Percentiles rank a stretch among this genome's conserved stretches.
Evolutionary conservation across 1,140 invertebrate species (phyloP).

Genomic region (Luehdorfia chinensis): DNA sequence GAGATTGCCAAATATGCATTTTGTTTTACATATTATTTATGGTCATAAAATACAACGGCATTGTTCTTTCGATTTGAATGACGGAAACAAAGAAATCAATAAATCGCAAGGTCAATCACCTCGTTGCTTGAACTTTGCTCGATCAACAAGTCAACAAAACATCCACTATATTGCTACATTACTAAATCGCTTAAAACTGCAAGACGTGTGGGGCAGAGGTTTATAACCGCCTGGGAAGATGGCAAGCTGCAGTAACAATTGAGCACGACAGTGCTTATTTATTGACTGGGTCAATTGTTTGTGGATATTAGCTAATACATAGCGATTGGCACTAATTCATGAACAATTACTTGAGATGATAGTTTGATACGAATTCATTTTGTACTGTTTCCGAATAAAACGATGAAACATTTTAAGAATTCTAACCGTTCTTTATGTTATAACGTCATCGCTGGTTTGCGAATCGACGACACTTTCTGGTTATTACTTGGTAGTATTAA

Average conservation of each 20-base stretch:
- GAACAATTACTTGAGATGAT: background rate
- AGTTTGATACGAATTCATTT: background rate
- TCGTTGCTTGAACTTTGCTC: background rate
- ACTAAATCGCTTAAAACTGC: background rate
- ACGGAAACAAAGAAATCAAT: background rate
- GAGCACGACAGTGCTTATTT: background rate
- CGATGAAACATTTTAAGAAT: too few relatives aligned
- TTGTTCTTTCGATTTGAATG: too few relatives aligned
- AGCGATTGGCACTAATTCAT: too few relatives aligned
- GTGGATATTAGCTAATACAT: constrained; percentile 4
- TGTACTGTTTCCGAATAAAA: background rate
- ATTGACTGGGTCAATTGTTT: constrained; percentile 11
- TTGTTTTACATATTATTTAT: too few relatives aligned
- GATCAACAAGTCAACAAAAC: background rate
- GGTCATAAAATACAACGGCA: too few relatives aligned
- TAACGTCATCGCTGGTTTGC: too few relatives aligned
- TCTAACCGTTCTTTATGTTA: too few relatives aligned
- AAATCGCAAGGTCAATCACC: constrained; percentile 4
- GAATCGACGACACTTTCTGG: too few relatives aligned
- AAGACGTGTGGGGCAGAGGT: constrained; percentile 1
- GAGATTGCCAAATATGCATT: too few relatives aligned
- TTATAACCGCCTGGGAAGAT: constrained; percentile 15
- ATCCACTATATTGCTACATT: too few relatives aligned
- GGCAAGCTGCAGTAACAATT: constrained; percentile 4
- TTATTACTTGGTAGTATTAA: too few relatives aligned